A percentile compares a stretch with the other conserved stretches of the same genome.
These are phyloP conservation scores for Diarsia mendica DNA, from an alignment of 2,888 invertebrate species.

Conservation along the genomic window DNA sequence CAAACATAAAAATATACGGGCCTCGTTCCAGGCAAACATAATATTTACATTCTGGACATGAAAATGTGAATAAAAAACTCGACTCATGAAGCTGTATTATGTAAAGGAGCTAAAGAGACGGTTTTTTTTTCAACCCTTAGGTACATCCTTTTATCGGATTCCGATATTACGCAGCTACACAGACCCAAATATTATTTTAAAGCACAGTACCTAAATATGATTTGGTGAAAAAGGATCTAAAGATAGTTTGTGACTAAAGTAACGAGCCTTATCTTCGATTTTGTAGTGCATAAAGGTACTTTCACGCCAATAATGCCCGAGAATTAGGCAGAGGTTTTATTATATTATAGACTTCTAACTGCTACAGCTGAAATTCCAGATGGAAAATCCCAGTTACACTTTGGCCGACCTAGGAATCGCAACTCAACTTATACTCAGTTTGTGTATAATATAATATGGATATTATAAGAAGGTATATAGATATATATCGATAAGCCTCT, in stretches of 20 bases:
- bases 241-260: background rate
- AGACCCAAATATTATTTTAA: background rate
- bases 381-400: background rate
- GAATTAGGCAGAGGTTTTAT: background rate
- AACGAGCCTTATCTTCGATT: background rate
- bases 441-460: background rate
- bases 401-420: background rate
- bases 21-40: conserved; percentile 24
- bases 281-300: background rate
- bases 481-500: background rate
- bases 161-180: background rate
- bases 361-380: background rate
- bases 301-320: background rate
- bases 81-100: conserved; percentile 6
- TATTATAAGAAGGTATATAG: too few species aligned
- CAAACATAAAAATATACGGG: conserved; percentile 18
- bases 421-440: background rate
- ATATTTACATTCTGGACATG: conserved; percentile 22
- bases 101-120: background rate
- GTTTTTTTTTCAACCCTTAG: background rate
- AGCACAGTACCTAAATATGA: background rate
- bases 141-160: background rate
- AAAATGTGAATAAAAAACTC: conserved; percentile 11
- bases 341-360: background rate
- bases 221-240: background rate